Evolutionary conservation across 2,888 invertebrate genomes (phyloP).

Genomic region (Heterodera filipjevi): DNA sequence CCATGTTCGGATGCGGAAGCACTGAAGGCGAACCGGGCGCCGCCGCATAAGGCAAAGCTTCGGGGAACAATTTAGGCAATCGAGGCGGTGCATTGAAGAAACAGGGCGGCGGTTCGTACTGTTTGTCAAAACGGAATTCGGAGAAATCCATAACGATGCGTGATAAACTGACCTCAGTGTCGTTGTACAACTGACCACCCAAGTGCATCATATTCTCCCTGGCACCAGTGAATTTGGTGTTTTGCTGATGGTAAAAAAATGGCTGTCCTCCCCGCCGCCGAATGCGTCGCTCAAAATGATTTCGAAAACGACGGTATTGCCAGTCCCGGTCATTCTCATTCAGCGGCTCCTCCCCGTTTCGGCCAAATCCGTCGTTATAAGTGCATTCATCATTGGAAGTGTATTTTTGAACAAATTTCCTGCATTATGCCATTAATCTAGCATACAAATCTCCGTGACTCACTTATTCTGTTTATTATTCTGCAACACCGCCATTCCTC

Average conservation of each 20-base stretch:
- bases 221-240: neutral
- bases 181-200: conserved; percentile 14
- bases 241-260: neutral
- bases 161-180: neutral
- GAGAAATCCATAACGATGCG: neutral
- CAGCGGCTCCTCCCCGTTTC: neutral
- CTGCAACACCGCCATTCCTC: conserved; percentile 1
- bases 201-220: neutral
- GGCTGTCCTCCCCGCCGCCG: neutral
- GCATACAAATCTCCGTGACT: neutral
- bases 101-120: neutral
- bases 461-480: conserved; percentile 2
- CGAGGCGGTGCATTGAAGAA: neutral
- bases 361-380: neutral
- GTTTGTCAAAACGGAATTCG: neutral
- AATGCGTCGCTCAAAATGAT: neutral
- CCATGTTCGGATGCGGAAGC: neutral
- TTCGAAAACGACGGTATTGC: conserved; percentile 8
- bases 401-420: neutral
- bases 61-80: neutral
- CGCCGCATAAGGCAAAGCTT: neutral
- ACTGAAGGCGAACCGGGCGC: conserved; percentile 4
- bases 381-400: neutral
- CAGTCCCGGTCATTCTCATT: conserved; percentile 9
- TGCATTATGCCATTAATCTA: neutral